Base-by-base conservation (phyloP, 2,113 vertebrate species). In the Danionella cerebrum region DNA sequence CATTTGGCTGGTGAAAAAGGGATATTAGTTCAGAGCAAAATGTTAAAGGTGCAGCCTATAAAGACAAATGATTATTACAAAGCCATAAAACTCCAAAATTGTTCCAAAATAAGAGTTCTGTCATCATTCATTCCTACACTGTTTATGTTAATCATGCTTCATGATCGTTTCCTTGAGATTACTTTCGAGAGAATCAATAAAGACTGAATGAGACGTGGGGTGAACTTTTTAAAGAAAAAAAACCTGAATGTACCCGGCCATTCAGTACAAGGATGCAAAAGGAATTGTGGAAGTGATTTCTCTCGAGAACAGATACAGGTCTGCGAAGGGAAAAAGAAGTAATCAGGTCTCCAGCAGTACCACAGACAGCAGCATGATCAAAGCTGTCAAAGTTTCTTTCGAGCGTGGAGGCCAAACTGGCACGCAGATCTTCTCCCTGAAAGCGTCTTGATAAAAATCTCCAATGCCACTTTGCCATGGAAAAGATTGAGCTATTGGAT, bases 361-460 rank as follows among this genome's bases (percentile, higher is more conserved):
- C 8, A 16, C 59, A 53, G 48, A 64, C 48, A 64, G 58, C 29
- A 41, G 2, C 21, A 11, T 45, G 59, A 54, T 55, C 58, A 64
- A 64, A 54, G 50, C 48, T 71, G 60, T 71, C 69, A 10, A 60
- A 60, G 19, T 51, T 64, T 64, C 55, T 55, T 69, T 44, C 4
- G 66, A 69, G 53, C 44, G 14, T 19, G 64, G 47, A 67, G 65
- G 55, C 47, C 47, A 35, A 47, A 62, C 55, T 38, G 10, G n/a
- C 39, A 11, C 45, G 55, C 54, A 52, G 45, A 53, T 70, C 18
- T 35, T 70, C 53, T 24, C 51, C 35, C 42, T 63, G 67, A 67
- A 47, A 53, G 63, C 11, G 29, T 62, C 65, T 67, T 68, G 65
- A 73, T 53, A 73, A 67, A 53, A 67, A 60, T 67, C 55, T 63